These are phyloP conservation scores for Muscicapa adusta DNA, from an alignment of 2,113 vertebrate species.

Conservation along the genomic window DNA sequence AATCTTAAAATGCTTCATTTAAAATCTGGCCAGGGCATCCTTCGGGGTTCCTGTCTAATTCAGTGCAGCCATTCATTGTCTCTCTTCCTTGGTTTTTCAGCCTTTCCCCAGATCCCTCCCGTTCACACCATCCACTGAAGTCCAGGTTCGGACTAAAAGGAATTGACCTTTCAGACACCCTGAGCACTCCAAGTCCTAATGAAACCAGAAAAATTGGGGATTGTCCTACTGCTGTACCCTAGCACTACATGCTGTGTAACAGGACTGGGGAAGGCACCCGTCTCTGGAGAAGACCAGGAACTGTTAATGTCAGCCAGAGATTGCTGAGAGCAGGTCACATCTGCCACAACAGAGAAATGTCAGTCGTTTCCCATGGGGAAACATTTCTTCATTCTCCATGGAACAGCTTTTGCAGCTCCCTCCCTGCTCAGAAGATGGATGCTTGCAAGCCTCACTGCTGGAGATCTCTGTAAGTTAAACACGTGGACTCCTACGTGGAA, in stretches of 20 bases:
- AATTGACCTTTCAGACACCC: not conserved
- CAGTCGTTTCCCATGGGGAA: not conserved
- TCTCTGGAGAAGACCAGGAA: not conserved
- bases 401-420: not conserved
- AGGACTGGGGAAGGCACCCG: not conserved
- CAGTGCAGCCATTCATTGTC: not conserved
- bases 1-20: not conserved
- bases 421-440: not conserved
- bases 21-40: not conserved
- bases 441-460: not conserved
- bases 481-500: fast-evolving
- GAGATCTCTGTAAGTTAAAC: fast-evolving
- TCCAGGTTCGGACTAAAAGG: not conserved
- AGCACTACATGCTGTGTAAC: not conserved
- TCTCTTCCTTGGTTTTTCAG: not conserved
- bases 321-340: not conserved
- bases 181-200: not conserved
- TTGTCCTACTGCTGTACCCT: not conserved
- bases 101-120: not conserved
- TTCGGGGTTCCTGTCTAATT: not conserved
- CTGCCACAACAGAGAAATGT: not conserved
- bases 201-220: not conserved
- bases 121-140: not conserved
- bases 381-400: not conserved
- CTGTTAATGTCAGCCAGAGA: not conserved